Evolutionary conservation across 2,113 vertebrate species (phyloP), one percentile per base, ranked within the genome.

Genomic region (Zosterops lateralis): DNA sequence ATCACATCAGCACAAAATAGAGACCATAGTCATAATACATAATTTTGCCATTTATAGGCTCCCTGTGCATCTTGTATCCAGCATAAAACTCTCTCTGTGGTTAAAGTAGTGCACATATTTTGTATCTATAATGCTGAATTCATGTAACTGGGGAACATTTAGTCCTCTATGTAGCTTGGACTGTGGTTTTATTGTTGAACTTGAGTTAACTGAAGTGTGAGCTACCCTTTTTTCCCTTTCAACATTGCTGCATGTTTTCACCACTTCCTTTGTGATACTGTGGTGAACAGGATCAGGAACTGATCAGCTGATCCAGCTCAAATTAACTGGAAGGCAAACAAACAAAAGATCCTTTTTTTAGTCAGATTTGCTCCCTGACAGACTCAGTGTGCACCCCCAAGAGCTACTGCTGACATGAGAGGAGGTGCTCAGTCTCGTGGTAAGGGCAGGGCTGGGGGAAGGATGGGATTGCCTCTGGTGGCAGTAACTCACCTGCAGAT

Each of bases 321-420:
- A 95, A 93, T 71, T 58, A 91, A 89, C 72, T 4, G 32, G 87
- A 79, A 95, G 77, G 65, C 91, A 87, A 74, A 53, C 47, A 82
- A 95, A 95, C 89, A 96, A 93, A 95, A 91, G 80, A 11, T 74
- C 80, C 84, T 58, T 95, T 94, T 95, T 93, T 81, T 0, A 92
- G 76, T 28, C 51, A 91, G 84, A 91, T 95, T 87, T 92, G 26
- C 34, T 92, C 73, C 60, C 60, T 84, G 68, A 62, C 56, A 74
- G 56, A 26, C 64, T 89, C 89, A 66, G 32, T 24, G 60, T 57
- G 53, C 84, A 70, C 42, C 4, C 54, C 26, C 11, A 5, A 56
- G 68, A 56, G 56, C 48, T 58, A 18, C 84, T 31, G 70, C 65
- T 85, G 84, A 24, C 56, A 17, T 31, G 32, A 77, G 36, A 40